phyloP scores from a whole-genome alignment of 1,140 invertebrate genomes.

The Papilio dardanus region DNA sequence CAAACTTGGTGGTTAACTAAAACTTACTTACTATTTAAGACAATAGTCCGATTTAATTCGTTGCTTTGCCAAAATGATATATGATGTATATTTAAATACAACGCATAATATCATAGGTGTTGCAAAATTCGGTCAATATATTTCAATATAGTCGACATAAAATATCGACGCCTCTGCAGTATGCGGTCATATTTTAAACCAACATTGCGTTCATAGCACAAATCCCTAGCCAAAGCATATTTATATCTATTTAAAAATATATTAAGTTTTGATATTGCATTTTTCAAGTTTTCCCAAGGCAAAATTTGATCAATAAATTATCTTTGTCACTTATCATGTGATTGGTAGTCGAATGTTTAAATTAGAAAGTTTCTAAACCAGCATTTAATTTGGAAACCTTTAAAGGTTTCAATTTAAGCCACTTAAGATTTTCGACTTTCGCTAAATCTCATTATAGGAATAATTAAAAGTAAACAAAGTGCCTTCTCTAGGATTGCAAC shows the following conservation, averaged over 20 bases:
- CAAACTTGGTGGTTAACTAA: too few relatives aligned
- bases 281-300: neutral
- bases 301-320: neutral
- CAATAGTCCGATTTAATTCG: too few relatives aligned
- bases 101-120: neutral
- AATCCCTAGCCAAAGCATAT: neutral
- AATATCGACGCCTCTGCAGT: neutral
- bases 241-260: neutral
- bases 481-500: too few relatives aligned
- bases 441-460: neutral
- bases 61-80: too few relatives aligned
- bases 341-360: neutral
- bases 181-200: neutral
- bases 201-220: neutral
- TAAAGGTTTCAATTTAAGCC: neutral
- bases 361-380: neutral
- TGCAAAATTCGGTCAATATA: neutral
- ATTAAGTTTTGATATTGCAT: neutral
- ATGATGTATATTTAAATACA: neutral
- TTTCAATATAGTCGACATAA: conserved; percentile 4
- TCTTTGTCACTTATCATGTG: neutral
- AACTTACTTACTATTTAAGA: too few relatives aligned
- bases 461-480: neutral
- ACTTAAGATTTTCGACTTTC: too few relatives aligned
- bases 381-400: neutral